Evolutionary conservation across 2,113 vertebrate genomes (phyloP), one percentile per base, ranked within the genome.

Genomic region (Corvus cornix): DNA sequence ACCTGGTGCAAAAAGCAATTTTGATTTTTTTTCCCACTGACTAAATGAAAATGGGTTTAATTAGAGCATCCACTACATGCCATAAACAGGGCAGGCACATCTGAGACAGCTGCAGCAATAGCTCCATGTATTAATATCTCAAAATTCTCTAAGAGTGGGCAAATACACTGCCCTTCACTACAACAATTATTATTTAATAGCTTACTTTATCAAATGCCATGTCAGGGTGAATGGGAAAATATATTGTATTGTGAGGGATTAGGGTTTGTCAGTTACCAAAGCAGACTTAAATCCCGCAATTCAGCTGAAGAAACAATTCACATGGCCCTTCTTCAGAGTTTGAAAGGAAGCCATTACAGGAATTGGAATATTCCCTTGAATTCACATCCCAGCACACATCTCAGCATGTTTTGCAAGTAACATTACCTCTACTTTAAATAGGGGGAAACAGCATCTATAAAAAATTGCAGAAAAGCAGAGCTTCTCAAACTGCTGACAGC

Each of bases 41-140:
- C 64, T 88, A 95, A 91, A 93, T 91, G 75, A 94, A 97, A 95
- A 93, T 53, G 23, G n/a, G 27, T 70, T 95, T 96, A 95, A 96
- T 97, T 94, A 94, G 66, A 94, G n/a, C 66, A 90, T 73, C 46
- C 33, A 95, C 26, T 73, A 77, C 55, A 81, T 37, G 41, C 48
- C 60, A 90, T 90, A 81, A 48, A 63, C 74, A 91, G 62, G 77
- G 35, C 35, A 82, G 35, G 49, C 43, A 13, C 44, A 85, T 77
- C 35, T 53, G 39, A 95, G 80, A 87, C 66, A 89, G 44, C 64
- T 91, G 80, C 69, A 79, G 84, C 73, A 80, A 58, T 51, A 95
- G 24, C 44, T 92, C 49, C 9, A 1, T 76, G 37, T 77, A 91
- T 93, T 94, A 96, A 94, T 48, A 64, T 94, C 97, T 92, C 66